Evolutionary conservation across 2,888 invertebrate genomes (phyloP).

Genomic region (Megastigmus dorsalis): DNA sequence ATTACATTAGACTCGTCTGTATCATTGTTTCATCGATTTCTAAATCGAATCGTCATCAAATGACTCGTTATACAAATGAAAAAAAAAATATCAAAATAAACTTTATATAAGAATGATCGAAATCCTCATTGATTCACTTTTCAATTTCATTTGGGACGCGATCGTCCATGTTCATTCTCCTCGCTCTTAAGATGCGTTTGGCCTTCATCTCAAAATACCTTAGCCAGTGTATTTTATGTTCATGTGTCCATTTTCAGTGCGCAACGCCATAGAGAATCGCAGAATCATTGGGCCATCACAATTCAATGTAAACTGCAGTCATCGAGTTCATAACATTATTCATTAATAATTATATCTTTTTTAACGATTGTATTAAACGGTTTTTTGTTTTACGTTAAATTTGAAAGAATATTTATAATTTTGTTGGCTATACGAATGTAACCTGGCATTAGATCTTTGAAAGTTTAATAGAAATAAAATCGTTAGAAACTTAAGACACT

Average conservation of each 20-base stretch:
- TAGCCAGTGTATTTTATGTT: background rate
- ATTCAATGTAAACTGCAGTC: constrained; percentile 21
- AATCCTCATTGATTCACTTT: constrained; percentile 30
- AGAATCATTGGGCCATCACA: background rate
- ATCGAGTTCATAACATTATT: background rate
- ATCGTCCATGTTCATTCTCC: background rate
- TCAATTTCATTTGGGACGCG: background rate
- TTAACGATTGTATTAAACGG: background rate
- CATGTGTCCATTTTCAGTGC: background rate
- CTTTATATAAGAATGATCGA: constrained; percentile 41
- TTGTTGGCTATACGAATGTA: no score
- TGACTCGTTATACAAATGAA: constrained; percentile 44
- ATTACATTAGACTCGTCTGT: constrained; percentile 28
- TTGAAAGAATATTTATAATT: no score
- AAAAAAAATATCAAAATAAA: constrained; percentile 52
- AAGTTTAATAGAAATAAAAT: no score
- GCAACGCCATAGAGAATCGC: background rate
- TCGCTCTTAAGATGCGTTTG: constrained; percentile 9
- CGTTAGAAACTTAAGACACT: background rate
- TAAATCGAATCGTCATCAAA: constrained; percentile 43
- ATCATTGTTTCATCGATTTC: constrained; percentile 41
- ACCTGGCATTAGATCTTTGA: no score
- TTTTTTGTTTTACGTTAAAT: background rate
- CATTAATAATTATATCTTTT: background rate
- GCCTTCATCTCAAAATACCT: constrained; percentile 27